A percentile compares a stretch with the other conserved stretches of the same genome.
These are phyloP conservation scores for Phenganax subtilis DNA, from an alignment of 92 coral and sea anemone species.

Conservation along the genomic window DNA sequence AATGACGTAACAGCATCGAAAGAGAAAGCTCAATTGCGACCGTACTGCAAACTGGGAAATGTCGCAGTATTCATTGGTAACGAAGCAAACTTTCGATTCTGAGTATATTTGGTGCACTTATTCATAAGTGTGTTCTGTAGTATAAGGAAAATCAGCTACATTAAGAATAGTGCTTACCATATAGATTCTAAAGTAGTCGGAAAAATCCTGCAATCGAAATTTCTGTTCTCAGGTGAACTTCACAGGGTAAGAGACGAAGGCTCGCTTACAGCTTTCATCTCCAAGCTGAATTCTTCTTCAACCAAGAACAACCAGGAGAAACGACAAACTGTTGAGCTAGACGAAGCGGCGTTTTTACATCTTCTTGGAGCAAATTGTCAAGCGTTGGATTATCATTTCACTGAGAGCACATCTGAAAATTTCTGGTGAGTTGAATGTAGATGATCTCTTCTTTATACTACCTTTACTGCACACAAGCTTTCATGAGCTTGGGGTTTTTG, in stretches of 20 bases:
- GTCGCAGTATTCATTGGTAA: constrained; percentile 23
- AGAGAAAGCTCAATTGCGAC: constrained; percentile 8
- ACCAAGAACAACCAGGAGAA: constrained; percentile 19
- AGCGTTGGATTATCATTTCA: constrained; percentile 27
- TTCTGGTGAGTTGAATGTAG: not conserved
- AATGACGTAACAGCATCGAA: not conserved
- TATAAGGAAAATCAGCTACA: not conserved
- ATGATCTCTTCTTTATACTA: not conserved
- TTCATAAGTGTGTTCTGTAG: not conserved
- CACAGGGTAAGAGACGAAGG: constrained; percentile 21
- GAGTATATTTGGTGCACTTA: not conserved
- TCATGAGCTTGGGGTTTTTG: not conserved
- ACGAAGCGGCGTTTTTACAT: constrained; percentile 69
- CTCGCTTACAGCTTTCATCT: constrained; percentile 21
- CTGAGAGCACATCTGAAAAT: not conserved
- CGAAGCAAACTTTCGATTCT: not conserved
- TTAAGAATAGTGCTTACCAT: too few relatives aligned
- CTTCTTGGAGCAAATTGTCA: constrained; percentile 79
- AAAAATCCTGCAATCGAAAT: not conserved
- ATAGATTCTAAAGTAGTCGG: too few relatives aligned
- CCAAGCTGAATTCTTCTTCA: constrained; percentile 27
- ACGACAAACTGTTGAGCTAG: constrained; percentile 46
- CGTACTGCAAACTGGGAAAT: constrained; percentile 26
- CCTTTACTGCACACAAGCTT: not conserved
- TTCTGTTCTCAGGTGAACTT: constrained; percentile 21